Base-by-base conservation (phyloP, 2,797 vertebrate genomes). In the Cuculus canorus region DNA sequence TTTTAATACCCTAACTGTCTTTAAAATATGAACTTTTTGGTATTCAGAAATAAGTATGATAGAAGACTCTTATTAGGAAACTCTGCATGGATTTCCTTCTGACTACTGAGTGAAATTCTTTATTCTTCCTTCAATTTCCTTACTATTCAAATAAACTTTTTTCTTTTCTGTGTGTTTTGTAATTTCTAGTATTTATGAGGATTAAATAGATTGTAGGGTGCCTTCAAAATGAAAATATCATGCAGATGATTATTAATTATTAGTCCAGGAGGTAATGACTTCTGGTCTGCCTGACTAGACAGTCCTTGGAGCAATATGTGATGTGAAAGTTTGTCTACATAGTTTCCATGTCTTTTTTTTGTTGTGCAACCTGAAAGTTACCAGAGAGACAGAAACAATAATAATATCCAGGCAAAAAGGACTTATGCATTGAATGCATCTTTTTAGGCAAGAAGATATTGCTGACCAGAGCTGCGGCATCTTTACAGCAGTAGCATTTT, bases 301-400 rank as follows among this genome's bases (percentile, higher is more conserved):
- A 16, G 2, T 22, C n/a, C 63, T 88, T 35, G 30, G 47, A 59
- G 37, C 24, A 72, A 41, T 1, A 6, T 10, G 10, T 25, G 27
- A 33, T 32, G 37, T 17, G 39, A 43, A 73, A 28, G 18, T 17
- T 75, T 52, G 25, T 72, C n/a, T 63, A 19, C 7, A 3, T 9
- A 23, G 4, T 72, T 88, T 69, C 22, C 22, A 11, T 13, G 13
- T n/a, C 9, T 41, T 82, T 48, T 81, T 0, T 0, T 5, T 78
- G 81, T 82, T 83, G 37, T 17, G 17, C 69, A 76, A 32, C 22
- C 7, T 76, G 15, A 32, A 84, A 41, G 3, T 75, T 45, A 50
- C 14, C 15, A 48, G 68, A 73, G 28, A 75, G 45, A 41, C 25
- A 41, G 21, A 78, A 88, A 50, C 15, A 47, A 32, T 21, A 63